Conservation (phyloP, 2,888 invertebrate species). For the Thysanoteuthis rhombus region DNA sequence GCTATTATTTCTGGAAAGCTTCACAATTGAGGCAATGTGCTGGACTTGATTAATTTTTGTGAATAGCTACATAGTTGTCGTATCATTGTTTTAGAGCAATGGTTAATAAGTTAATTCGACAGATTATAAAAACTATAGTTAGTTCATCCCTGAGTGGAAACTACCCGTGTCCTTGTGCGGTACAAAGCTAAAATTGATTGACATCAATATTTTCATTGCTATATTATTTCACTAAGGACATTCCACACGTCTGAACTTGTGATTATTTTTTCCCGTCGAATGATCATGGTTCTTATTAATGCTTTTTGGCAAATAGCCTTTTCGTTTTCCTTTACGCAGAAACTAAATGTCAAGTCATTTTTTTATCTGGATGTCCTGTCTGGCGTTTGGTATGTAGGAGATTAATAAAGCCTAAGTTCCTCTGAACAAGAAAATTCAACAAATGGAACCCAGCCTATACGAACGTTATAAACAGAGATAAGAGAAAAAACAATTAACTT, state of each 20-base stretch:
- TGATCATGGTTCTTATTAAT: neutral
- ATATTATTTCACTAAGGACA: neutral
- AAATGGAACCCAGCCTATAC: neutral
- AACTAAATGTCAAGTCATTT: neutral
- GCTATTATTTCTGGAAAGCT: too few relatives aligned
- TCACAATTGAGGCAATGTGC: too few relatives aligned
- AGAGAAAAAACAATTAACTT: neutral
- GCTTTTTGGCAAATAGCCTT: neutral
- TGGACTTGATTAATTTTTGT: too few relatives aligned
- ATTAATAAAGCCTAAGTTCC: neutral
- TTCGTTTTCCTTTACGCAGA: neutral
- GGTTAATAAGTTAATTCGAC: too few relatives aligned
- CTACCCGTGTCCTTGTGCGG: too few relatives aligned
- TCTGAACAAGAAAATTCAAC: neutral
- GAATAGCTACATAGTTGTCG: too few relatives aligned
- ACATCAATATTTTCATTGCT: neutral
- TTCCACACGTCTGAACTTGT: neutral
- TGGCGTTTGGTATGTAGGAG: neutral
- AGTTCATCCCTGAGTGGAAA: too few relatives aligned
- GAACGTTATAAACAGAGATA: neutral
- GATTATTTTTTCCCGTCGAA: neutral
- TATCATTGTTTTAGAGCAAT: too few relatives aligned
- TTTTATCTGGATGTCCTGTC: neutral
- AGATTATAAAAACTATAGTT: too few relatives aligned
- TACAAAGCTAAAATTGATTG: too few relatives aligned